Percentiles rank a stretch among this genome's conserved stretches.
These are phyloP conservation scores for Ptiloglossa arizonensis DNA, from an alignment of 1,140 invertebrate genomes.

Conservation along the genomic window DNA sequence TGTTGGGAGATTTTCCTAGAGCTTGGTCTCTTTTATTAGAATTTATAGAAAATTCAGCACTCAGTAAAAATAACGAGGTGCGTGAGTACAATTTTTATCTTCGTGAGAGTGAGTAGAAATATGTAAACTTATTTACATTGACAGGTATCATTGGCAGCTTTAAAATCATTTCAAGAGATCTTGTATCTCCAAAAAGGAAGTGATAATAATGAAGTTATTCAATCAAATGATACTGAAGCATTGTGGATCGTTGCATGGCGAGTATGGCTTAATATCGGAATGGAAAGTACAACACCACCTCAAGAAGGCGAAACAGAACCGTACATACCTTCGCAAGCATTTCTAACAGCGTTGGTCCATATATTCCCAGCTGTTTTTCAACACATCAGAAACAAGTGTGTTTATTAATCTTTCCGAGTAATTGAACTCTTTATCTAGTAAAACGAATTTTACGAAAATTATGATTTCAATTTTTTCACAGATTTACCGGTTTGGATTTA, in stretches of 20 bases:
- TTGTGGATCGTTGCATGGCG: slow-evolving; percentile 92
- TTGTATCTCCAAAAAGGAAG: slow-evolving; percentile 85
- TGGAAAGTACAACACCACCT: slow-evolving; percentile 88
- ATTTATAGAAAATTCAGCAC: slow-evolving; percentile 95
- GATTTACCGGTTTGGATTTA: slow-evolving; percentile 90
- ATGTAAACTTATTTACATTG: not conserved
- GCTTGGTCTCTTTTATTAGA: slow-evolving; percentile 96
- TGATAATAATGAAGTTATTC: slow-evolving; percentile 75
- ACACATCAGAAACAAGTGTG: slow-evolving; percentile 91
- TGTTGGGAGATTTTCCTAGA: slow-evolving; percentile 93
- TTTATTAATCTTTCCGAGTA: slow-evolving; percentile 39
- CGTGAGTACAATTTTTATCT: slow-evolving; percentile 20
- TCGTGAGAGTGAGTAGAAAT: not conserved
- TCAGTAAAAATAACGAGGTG: slow-evolving; percentile 96
- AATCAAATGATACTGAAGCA: slow-evolving; percentile 82
- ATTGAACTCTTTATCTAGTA: not conserved
- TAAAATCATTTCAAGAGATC: slow-evolving; percentile 98
- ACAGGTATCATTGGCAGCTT: slow-evolving; percentile 93
- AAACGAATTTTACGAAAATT: slow-evolving; percentile 40
- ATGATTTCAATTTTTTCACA: slow-evolving; percentile 45
- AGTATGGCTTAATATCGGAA: slow-evolving; percentile 93
- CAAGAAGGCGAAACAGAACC: slow-evolving; percentile 84
- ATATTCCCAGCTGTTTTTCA: slow-evolving; percentile 97
- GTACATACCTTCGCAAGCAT: slow-evolving; percentile 95
- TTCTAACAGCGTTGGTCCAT: slow-evolving; percentile 95